Base-by-base conservation (phyloP, 2,113 vertebrate genomes). In the Myotis yumanensis region DNA sequence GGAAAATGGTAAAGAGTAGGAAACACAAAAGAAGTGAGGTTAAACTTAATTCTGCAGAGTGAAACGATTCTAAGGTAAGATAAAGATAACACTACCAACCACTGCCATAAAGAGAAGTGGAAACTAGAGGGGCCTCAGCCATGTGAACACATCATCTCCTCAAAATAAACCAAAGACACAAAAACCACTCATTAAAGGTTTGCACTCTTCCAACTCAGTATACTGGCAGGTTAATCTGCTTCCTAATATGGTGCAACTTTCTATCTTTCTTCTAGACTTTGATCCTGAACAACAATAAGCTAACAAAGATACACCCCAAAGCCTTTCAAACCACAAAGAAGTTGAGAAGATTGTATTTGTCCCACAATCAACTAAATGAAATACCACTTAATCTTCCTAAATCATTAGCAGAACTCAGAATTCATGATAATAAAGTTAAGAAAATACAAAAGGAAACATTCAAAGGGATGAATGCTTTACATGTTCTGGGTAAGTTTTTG, bases 231-330 rank as follows among this genome's bases (percentile, higher is more conserved):
- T 62, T 62, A 93, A 88, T 37, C n/a, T 4, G 72, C 35, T 76
- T 64, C 18, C 37, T 89, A 62, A 91, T 72, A 48, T 0, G 32
- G 1, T 59, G 5, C 81, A 91, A 51, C 12, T 93, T 79, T 97
- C 93, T 72, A 84, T 35, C 89, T 30, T 84, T 93, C 62, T 76
- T 93, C 82, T 84, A 99, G 99, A 99, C 99, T 79, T 96, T 99
- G 97, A 99, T 99, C 97, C 98, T 99, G 95, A 99, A 99, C 97
- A 99, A 99, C 98, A 99, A 99, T 92, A 99, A 99, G 98, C 98
- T 99, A 96, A 97, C 98, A 30, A 99, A 99, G 98, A 99, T 99
- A 86, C 99, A 99, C 14, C 99, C 99, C 11, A 99, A 99, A 97
- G 99, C 99, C 32, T 99, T 99, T 97, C 98, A 98, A 89, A 97